Evolutionary conservation across 2,888 invertebrate species (phyloP).

Genomic region (Dicroscelio sp.): DNA sequence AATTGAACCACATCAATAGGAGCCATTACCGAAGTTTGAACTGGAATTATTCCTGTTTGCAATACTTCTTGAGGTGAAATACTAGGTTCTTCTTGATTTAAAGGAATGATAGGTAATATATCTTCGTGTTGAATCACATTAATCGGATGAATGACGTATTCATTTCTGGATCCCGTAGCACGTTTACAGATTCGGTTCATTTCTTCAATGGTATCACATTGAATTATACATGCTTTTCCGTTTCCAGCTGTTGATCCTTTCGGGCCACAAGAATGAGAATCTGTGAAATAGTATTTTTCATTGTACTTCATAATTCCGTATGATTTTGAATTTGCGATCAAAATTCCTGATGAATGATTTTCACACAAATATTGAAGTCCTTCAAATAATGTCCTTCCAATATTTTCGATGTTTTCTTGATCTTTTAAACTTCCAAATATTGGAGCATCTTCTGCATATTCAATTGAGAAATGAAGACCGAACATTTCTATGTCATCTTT

Average conservation of each 20-base stretch:
- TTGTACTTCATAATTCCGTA: slow-evolving; percentile 23
- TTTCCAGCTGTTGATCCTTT: slow-evolving; percentile 50
- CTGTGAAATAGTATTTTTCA: slow-evolving; percentile 24
- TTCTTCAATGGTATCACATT: slow-evolving; percentile 32
- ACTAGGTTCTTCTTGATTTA: too few relatives aligned
- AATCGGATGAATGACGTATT: not conserved
- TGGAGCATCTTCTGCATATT: not conserved
- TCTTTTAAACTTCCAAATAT: slow-evolving; percentile 29
- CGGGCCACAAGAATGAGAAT: slow-evolving; percentile 53
- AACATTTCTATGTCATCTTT: not conserved
- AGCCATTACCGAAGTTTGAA: slow-evolving; percentile 80
- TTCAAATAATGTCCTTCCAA: slow-evolving; percentile 9
- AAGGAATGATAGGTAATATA: too few relatives aligned
- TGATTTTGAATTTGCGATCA: slow-evolving; percentile 47
- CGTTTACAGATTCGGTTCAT: slow-evolving; percentile 31
- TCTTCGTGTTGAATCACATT: slow-evolving; percentile 17
- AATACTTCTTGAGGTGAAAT: not conserved
- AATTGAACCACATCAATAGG: slow-evolving; percentile 60
- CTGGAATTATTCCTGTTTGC: not conserved
- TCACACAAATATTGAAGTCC: slow-evolving; percentile 41
- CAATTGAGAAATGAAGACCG: not conserved
- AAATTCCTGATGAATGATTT: slow-evolving; percentile 42
- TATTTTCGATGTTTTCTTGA: not conserved
- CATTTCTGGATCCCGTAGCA: slow-evolving; percentile 54
- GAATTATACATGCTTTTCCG: slow-evolving; percentile 35